Conservation (phyloP, 2,113 vertebrate species). For the Boleophthalmus pectinirostris region DNA sequence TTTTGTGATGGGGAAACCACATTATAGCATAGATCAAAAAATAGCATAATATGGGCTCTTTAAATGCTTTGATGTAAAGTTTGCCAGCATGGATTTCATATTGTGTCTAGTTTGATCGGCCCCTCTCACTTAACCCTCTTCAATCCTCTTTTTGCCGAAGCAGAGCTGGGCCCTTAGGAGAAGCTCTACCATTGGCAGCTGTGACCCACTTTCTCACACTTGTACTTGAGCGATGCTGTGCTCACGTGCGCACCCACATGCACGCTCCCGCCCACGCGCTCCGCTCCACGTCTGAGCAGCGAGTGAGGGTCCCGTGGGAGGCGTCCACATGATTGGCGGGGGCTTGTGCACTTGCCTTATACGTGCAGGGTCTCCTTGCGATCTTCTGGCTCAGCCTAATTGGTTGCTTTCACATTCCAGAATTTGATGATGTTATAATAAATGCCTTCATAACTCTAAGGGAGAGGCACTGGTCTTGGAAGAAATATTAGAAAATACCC, state of each 20-base stretch:
- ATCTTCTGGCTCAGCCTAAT: not conserved
- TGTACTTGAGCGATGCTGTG: slow-evolving; percentile 42
- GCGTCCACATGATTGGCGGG: slow-evolving; percentile 67
- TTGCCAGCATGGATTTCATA: not conserved
- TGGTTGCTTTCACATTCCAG: too few relatives aligned
- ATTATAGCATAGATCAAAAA: not conserved
- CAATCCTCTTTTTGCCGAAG: slow-evolving; percentile 40
- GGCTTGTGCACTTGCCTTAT: slow-evolving; percentile 45
- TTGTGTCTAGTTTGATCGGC: not conserved
- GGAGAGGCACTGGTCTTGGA: too few relatives aligned
- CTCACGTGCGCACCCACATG: slow-evolving; percentile 12
- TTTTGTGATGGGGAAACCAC: too few relatives aligned
- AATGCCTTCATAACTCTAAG: too few relatives aligned
- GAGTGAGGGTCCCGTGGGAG: slow-evolving; percentile 73
- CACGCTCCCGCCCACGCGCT: slow-evolving; percentile 24
- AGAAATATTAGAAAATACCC: too few relatives aligned
- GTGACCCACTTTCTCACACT: slow-evolving; percentile 76
- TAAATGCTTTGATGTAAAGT: not conserved
- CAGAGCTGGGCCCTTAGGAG: slow-evolving; percentile 45
- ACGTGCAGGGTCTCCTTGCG: slow-evolving; percentile 26
- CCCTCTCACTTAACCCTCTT: not conserved
- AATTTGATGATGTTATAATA: too few relatives aligned
- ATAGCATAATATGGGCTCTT: not conserved
- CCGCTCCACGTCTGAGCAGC: slow-evolving; percentile 66
- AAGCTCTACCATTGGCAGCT: slow-evolving; percentile 67